Evolutionary conservation across 2,113 vertebrate species (phyloP).

Genomic region (Tiliqua scincoides): DNA sequence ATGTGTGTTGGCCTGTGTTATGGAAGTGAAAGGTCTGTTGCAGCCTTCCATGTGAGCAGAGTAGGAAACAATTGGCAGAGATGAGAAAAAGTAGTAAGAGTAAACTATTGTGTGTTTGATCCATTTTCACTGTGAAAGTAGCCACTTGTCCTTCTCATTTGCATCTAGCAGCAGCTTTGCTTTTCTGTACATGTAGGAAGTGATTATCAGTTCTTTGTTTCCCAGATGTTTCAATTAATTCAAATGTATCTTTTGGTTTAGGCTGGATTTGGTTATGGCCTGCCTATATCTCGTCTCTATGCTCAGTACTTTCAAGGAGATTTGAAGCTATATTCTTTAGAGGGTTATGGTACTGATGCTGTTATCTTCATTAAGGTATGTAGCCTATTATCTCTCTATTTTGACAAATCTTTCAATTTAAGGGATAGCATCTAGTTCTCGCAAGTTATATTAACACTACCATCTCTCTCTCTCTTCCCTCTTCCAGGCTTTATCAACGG

Average conservation of each 20-base stretch:
- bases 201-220: neutral
- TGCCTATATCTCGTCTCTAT: slow-evolving; percentile 96
- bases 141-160: neutral
- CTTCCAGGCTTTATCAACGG: slow-evolving; percentile 91
- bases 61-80: neutral
- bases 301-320: slow-evolving; percentile 98
- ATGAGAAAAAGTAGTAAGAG: neutral
- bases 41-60: neutral
- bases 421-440: neutral
- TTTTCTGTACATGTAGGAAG: neutral
- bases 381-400: neutral
- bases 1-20: too few relatives aligned
- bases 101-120: too few relatives aligned
- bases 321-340: slow-evolving; percentile 95
- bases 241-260: slow-evolving; percentile 52
- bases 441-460: neutral
- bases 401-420: slow-evolving; percentile 14
- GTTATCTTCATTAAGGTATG: slow-evolving; percentile 94
- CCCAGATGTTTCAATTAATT: neutral
- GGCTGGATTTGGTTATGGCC: slow-evolving; percentile 96
- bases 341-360: slow-evolving; percentile 94
- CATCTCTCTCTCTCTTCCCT: slow-evolving; percentile 3
- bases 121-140: neutral
- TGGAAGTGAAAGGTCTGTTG: too few relatives aligned
- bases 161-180: neutral